A percentile compares a stretch with the other conserved stretches of the same genome.
phyloP scores from a whole-genome alignment of 1,140 invertebrate genomes.

The Stegodyphus dumicola region DNA sequence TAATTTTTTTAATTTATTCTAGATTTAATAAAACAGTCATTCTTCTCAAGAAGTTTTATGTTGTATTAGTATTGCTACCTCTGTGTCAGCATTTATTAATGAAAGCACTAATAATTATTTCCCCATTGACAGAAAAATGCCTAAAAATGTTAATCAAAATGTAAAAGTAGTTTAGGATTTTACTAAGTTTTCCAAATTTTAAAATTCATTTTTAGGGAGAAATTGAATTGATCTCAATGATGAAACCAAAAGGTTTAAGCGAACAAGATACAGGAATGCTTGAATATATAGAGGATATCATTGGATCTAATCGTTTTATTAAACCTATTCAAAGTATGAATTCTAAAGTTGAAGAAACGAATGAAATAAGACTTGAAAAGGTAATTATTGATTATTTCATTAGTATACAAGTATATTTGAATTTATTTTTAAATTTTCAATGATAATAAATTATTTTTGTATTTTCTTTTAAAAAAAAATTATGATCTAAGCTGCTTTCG shows the following conservation, averaged over 20 bases:
- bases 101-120: no score
- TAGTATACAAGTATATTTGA: no score
- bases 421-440: no score
- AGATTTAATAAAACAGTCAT: no score
- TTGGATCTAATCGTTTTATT: conserved; percentile 88
- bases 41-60: no score
- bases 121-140: not conserved
- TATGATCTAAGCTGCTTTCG: no score
- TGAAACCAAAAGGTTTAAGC: conserved; percentile 91
- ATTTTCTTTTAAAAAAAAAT: no score
- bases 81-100: no score
- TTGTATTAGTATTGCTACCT: no score
- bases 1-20: no score
- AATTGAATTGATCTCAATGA: conserved; percentile 98
- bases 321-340: conserved; percentile 85
- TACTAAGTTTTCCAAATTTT: not conserved
- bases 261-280: conserved; percentile 96
- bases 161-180: not conserved
- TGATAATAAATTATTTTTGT: no score
- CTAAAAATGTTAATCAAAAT: not conserved
- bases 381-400: conserved; percentile 60
- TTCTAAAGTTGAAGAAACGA: conserved; percentile 81
- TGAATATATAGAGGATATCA: conserved; percentile 98
- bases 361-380: conserved; percentile 86
- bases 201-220: conserved; percentile 79